A percentile compares a stretch with the other conserved stretches of the same genome.
Evolutionary conservation across 2,888 invertebrate genomes (phyloP).

Genomic region (Epiperipatus broadwayi): DNA sequence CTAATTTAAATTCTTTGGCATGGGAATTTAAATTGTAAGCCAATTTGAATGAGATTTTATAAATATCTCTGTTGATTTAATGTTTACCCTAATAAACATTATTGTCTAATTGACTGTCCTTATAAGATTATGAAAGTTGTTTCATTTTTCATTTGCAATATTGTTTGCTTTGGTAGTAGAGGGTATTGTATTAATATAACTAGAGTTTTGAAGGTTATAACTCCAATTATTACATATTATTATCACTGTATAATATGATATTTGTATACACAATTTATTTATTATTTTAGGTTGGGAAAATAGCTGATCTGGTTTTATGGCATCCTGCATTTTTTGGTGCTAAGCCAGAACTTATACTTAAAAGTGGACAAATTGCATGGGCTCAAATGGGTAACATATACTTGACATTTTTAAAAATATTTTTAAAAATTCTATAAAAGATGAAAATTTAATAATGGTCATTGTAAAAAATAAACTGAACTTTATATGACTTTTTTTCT

Average conservation of each 20-base stretch:
- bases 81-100: too few relatives aligned
- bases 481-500: too few relatives aligned
- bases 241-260: neutral
- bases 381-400: conserved; percentile 24
- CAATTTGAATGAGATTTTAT: too few relatives aligned
- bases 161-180: too few relatives aligned
- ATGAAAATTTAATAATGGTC: conserved; percentile 4
- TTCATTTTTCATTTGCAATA: too few relatives aligned
- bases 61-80: too few relatives aligned
- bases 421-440: conserved; percentile 1
- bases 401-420: neutral
- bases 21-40: too few relatives aligned
- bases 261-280: neutral
- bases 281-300: conserved; percentile 21
- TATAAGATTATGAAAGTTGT: too few relatives aligned
- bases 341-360: conserved; percentile 26
- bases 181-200: neutral
- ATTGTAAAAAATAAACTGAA: neutral
- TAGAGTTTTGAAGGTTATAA: neutral
- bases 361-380: conserved; percentile 27
- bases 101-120: too few relatives aligned
- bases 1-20: too few relatives aligned
- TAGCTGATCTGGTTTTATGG: conserved; percentile 27
- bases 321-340: conserved; percentile 27
- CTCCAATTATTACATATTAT: neutral